Evolutionary conservation across 2,113 vertebrate species (phyloP).

Genomic region (Eulacestoma nigropectus): DNA sequence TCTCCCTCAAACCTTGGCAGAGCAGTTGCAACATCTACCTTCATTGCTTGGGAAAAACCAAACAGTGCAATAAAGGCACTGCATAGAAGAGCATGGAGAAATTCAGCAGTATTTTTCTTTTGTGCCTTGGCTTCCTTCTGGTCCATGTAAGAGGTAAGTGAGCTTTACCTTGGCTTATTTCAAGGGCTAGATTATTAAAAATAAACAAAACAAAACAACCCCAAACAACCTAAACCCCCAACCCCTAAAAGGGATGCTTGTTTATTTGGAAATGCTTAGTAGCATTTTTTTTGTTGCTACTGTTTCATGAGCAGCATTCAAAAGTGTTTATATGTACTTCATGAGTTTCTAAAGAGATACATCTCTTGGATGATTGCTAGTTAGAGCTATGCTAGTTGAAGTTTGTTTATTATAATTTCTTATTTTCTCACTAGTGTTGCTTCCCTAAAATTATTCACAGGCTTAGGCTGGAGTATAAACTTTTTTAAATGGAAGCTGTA

Average conservation of each 20-base stretch:
- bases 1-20: neutral
- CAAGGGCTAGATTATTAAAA: neutral
- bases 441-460: neutral
- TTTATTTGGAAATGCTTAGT: neutral
- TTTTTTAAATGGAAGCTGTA: neutral
- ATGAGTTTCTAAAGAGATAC: neutral
- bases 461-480: neutral
- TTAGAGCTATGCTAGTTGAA: neutral
- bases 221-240: neutral
- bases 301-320: neutral
- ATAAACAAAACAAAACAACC: neutral
- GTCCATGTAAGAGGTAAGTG: constrained; percentile 41
- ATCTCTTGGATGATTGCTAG: neutral
- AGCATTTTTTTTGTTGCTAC: neutral
- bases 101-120: neutral
- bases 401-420: neutral
- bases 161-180: neutral
- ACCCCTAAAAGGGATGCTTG: neutral
- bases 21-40: neutral
- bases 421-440: neutral
- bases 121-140: constrained; percentile 39
- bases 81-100: constrained; percentile 11
- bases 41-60: neutral
- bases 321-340: neutral
- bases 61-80: neutral